A percentile compares a stretch with the other conserved stretches of the same genome.
These are phyloP conservation scores for Mesorhabditis spiculigera DNA, from an alignment of 2,888 invertebrate species.

Conservation along the genomic window DNA sequence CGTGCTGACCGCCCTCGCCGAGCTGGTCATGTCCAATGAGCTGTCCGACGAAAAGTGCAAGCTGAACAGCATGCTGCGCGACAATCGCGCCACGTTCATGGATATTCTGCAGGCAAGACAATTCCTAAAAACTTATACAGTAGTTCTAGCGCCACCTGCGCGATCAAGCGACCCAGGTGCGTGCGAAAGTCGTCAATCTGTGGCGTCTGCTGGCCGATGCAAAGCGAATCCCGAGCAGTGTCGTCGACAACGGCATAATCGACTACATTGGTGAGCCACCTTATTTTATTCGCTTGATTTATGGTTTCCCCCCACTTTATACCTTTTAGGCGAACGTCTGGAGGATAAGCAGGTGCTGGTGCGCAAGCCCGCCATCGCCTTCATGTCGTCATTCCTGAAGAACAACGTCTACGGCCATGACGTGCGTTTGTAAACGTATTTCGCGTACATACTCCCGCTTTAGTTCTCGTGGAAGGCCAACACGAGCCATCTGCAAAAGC, in stretches of 20 bases:
- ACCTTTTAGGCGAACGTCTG: not conserved
- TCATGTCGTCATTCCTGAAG: not conserved
- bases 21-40: not conserved
- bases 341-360: conserved; percentile 4
- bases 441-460: not conserved
- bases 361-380: not conserved
- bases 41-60: not conserved
- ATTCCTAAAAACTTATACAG: too few species aligned
- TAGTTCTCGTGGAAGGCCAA: not conserved
- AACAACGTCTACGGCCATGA: not conserved
- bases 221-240: not conserved
- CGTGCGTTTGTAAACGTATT: not conserved
- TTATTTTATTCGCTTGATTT: too few species aligned
- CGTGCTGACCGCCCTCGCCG: not conserved
- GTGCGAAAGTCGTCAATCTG: not conserved
- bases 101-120: not conserved
- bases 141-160: not conserved
- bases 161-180: not conserved
- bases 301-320: too few species aligned
- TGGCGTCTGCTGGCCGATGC: not conserved
- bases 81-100: not conserved
- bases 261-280: not conserved
- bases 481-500: not conserved
- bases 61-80: not conserved
- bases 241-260: not conserved